phyloP scores from a whole-genome alignment of 2,797 vertebrate species.

The Chelidonichthys spinosus region DNA sequence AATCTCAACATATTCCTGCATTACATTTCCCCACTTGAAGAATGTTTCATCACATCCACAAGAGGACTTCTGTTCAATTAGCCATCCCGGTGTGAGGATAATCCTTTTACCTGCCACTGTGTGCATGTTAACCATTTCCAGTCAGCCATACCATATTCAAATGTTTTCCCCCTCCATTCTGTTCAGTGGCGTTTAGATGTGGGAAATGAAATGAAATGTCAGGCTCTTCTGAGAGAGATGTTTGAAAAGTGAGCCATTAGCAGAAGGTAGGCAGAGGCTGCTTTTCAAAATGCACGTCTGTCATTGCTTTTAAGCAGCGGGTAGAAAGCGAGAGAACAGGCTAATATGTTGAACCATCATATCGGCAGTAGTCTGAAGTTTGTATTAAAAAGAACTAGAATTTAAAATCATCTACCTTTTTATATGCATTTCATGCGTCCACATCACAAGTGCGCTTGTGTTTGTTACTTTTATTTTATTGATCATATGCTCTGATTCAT shows the following conservation, averaged over 20 bases:
- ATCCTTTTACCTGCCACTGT: neutral
- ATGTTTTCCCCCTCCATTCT: neutral
- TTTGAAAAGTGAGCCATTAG: slow-evolving; percentile 38
- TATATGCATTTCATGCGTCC: slow-evolving; percentile 1
- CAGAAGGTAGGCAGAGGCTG: neutral
- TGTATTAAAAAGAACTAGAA: neutral
- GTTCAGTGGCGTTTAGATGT: neutral
- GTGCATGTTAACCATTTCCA: neutral
- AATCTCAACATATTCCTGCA: neutral
- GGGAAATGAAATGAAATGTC: slow-evolving; percentile 24
- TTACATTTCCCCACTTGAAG: neutral
- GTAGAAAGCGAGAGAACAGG: neutral
- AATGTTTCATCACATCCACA: neutral
- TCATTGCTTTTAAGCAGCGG: slow-evolving; percentile 14
- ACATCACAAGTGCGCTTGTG: neutral
- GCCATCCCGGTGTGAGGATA: neutral
- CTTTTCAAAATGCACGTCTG: neutral
- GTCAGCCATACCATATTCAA: slow-evolving; percentile 1
- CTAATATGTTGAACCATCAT: slow-evolving; percentile 30
- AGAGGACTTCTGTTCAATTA: neutral
- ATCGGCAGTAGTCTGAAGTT: slow-evolving; percentile 12
- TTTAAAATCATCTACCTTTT: slow-evolving; percentile 2
- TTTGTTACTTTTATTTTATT: neutral
- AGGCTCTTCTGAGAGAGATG: slow-evolving; percentile 1
- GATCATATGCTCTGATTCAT: neutral